phyloP scores from a whole-genome alignment of 2,113 vertebrate species.

The Poeciliopsis turrubarensis region DNA sequence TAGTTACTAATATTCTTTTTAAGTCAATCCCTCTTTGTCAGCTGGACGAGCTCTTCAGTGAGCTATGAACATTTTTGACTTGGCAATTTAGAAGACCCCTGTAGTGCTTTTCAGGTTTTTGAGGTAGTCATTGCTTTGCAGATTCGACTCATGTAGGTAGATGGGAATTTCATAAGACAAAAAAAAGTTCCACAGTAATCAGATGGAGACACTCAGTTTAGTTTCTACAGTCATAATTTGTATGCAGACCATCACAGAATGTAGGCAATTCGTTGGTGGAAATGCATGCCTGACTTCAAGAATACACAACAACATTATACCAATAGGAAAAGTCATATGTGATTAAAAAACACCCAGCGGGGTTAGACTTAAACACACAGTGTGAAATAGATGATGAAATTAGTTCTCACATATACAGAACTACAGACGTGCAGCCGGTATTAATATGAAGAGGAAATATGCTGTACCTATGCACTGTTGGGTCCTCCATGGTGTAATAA shows the following conservation, averaged over 20 bases:
- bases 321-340: constrained; percentile 39
- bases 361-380: constrained; percentile 47
- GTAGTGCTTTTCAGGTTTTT: constrained; percentile 67
- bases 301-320: constrained; percentile 48
- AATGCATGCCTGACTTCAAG: constrained; percentile 56
- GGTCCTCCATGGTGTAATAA: constrained; percentile 6
- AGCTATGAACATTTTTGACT: constrained; percentile 51
- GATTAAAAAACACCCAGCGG: constrained; percentile 55
- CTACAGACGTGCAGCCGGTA: constrained; percentile 32
- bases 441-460: constrained; percentile 36
- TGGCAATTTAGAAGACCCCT: constrained; percentile 62
- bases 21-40: constrained; percentile 70
- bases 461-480: constrained; percentile 10
- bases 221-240: constrained; percentile 2
- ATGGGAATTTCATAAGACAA: constrained; percentile 59
- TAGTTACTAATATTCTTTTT: constrained; percentile 69
- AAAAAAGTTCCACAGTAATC: constrained; percentile 3
- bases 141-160: constrained; percentile 55
- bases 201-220: not conserved
- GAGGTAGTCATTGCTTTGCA: constrained; percentile 60
- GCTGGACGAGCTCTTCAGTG: constrained; percentile 49
- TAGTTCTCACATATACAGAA: constrained; percentile 52
- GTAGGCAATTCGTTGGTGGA: constrained; percentile 23
- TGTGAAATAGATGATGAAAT: constrained; percentile 47
- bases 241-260: constrained; percentile 49